phyloP scores from a whole-genome alignment of 2,888 invertebrate species.

The Andrena flavipes region DNA sequence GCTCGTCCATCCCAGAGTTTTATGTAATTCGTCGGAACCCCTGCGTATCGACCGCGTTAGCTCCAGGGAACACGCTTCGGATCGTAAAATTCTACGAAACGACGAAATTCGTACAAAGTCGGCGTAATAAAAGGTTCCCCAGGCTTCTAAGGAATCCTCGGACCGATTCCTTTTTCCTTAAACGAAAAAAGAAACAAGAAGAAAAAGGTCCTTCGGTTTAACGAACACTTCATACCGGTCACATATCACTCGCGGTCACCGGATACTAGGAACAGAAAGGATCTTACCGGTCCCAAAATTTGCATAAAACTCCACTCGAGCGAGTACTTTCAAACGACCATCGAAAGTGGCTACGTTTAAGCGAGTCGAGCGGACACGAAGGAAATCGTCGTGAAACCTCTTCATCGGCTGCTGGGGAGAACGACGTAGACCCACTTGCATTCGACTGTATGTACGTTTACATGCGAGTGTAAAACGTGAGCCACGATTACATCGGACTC shows the following conservation, averaged over 20 bases:
- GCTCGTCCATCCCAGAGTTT: slow-evolving; percentile 14
- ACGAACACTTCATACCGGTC: slow-evolving; percentile 29
- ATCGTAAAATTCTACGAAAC: slow-evolving; percentile 53
- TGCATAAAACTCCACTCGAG: slow-evolving; percentile 43
- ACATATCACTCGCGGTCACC: slow-evolving; percentile 22
- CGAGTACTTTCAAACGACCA: neutral
- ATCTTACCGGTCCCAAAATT: slow-evolving; percentile 43
- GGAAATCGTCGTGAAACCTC: neutral
- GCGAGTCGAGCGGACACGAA: neutral
- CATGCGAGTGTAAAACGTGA: slow-evolving; percentile 49
- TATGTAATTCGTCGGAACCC: slow-evolving; percentile 50
- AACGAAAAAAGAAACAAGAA: too few species aligned
- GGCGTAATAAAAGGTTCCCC: slow-evolving; percentile 52
- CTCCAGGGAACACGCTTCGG: neutral
- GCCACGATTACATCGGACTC: slow-evolving; percentile 59
- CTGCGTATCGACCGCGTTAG: slow-evolving; percentile 13
- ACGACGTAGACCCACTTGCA: neutral
- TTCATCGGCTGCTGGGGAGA: slow-evolving; percentile 1
- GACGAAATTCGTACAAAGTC: slow-evolving; percentile 57
- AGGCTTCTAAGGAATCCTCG: slow-evolving; percentile 26
- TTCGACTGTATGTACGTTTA: neutral
- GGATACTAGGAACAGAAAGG: slow-evolving; percentile 54
- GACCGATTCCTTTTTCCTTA: slow-evolving; percentile 3
- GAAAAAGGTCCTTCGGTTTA: slow-evolving; percentile 32
- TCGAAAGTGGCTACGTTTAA: neutral